Base-by-base conservation (phyloP, 2,888 invertebrate species). In the Yponomeuta evonymella region DNA sequence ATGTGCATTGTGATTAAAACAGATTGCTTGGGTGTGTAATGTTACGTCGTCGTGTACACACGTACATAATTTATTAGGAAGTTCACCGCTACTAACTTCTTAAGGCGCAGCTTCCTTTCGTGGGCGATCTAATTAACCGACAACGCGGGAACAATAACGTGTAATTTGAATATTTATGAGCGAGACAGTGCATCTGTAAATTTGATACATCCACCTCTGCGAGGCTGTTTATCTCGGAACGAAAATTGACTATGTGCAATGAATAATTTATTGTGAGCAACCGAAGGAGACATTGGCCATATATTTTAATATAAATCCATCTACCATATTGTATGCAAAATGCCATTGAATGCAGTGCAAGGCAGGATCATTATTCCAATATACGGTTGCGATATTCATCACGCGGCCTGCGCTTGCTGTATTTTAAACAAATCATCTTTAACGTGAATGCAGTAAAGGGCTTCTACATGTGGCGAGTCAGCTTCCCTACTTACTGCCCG, bases 251-350 rank as follows among this genome's bases (percentile, higher is more conserved):
- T 89, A 82, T 87, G 85, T 83, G 87, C 85, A 85, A 89, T 91
- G 90, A 91, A 92, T 92, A 87, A 91, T 92, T 90, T 90, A 91
- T 91, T 82, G 85, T 88, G 81, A 86, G 84, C 88, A 89, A 88
- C 89, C 87, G 85, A 84, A 82, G 85, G 84, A 91, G 90, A 90
- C 89, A 88, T 88, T 87, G 78, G 87, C 88, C 89, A 91, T 92
- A 90, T 90, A 90, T 90, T 89, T 91, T 90, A 91, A 90, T 92
- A 91, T 90, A 90, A 90, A 92, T 89, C 89, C 90, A 89, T 92
- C 90, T 85, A 86, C 86, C 88, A 89, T 90, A 92, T 92, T 92
- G 92, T 92, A 92, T 91, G 91, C 91, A 91, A 92, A 92, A 91
- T 90, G 84, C 88, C 87, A 91, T 92, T 91, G 90, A 92, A 92